Evolutionary conservation across 2,797 vertebrate genomes (phyloP).

Genomic region (Cynopterus sphinx): DNA sequence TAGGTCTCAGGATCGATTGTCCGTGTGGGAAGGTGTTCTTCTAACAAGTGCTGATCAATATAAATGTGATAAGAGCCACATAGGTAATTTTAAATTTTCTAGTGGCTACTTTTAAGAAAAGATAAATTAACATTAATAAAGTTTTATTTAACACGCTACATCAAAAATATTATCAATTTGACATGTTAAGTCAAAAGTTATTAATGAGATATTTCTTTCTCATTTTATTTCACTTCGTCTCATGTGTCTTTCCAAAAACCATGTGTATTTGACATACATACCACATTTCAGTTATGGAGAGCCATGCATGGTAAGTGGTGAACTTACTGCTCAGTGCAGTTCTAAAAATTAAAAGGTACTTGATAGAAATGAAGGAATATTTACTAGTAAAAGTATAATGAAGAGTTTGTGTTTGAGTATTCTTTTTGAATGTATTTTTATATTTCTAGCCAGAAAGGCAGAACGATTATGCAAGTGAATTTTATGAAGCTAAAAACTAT

Average conservation of each 20-base stretch:
- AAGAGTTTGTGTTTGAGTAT: neutral
- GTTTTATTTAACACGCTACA: neutral
- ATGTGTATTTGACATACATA: neutral
- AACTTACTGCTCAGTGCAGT: neutral
- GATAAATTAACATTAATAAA: neutral
- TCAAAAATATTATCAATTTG: neutral
- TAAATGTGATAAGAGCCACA: neutral
- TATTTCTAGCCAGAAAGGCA: neutral
- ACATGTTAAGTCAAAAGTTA: neutral
- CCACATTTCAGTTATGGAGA: neutral
- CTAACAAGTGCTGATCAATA: neutral
- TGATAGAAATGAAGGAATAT: neutral
- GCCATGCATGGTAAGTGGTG: neutral
- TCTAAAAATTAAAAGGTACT: neutral
- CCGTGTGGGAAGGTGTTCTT: neutral
- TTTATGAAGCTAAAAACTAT: conserved; percentile 42
- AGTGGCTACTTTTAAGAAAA: neutral
- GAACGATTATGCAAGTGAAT: neutral
- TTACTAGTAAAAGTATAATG: neutral
- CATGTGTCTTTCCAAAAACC: neutral
- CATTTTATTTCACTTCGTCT: neutral
- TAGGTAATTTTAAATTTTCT: neutral
- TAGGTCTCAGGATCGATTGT: neutral
- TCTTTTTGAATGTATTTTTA: neutral
- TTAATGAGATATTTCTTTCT: neutral